A percentile compares a stretch with the other conserved stretches of the same genome.
These are phyloP conservation scores for Hyperopisus bebe DNA, from an alignment of 2,113 vertebrate genomes.

Conservation along the genomic window DNA sequence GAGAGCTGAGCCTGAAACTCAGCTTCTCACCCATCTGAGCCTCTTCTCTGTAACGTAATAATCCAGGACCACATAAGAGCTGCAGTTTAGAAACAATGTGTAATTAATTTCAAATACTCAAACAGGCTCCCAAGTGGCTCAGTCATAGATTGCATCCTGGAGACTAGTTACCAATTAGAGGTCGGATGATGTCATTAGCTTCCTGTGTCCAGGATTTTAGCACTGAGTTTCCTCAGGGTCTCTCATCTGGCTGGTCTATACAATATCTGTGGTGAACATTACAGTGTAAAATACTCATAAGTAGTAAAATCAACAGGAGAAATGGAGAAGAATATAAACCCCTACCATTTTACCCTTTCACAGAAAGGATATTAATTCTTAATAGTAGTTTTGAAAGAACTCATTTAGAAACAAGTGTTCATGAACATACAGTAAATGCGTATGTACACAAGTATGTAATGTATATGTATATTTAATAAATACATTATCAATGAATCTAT, in stretches of 20 bases:
- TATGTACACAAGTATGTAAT: neutral
- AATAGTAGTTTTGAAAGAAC: neutral
- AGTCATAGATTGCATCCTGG: neutral
- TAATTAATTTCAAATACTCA: constrained; percentile 17
- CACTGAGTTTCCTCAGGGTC: neutral
- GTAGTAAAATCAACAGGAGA: neutral
- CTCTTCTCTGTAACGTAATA: neutral
- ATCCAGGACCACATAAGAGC: neutral
- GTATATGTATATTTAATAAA: neutral
- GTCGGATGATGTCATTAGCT: neutral
- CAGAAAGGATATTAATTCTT: neutral
- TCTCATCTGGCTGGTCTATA: neutral
- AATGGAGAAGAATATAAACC: neutral
- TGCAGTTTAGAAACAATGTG: constrained; percentile 1
- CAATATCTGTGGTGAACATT: neutral
- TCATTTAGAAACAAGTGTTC: neutral
- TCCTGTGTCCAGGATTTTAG: neutral
- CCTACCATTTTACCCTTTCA: neutral
- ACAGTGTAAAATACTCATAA: neutral
- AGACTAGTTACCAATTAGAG: neutral
- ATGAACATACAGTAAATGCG: neutral
- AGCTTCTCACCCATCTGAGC: neutral
- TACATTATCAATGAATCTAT: neutral
- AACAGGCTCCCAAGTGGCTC: neutral
- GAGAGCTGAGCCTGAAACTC: neutral